phyloP scores from a whole-genome alignment of 2,797 vertebrate species.

The Florisuga fusca region DNA sequence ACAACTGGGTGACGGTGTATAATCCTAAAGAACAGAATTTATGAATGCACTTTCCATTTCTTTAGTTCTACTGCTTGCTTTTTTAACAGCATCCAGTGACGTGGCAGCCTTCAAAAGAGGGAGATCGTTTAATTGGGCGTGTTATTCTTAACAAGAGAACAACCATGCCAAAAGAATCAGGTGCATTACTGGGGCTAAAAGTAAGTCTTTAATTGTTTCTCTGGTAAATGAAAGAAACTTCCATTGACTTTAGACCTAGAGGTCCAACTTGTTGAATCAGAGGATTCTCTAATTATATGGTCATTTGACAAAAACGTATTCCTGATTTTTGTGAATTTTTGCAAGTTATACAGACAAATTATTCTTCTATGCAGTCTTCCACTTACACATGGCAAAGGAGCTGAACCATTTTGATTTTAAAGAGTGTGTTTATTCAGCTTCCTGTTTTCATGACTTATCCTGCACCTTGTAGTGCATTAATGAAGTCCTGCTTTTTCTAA shows the following conservation, averaged over 20 bases:
- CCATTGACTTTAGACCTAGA: not conserved
- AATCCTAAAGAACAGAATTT: not conserved
- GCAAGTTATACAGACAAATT: not conserved
- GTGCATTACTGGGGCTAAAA: conserved; percentile 94
- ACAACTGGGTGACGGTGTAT: not conserved
- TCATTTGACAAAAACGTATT: not conserved
- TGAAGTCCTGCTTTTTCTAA: not conserved
- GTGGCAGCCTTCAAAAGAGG: conserved; percentile 98
- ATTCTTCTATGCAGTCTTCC: not conserved
- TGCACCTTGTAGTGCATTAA: not conserved
- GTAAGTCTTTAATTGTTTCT: conserved; percentile 78
- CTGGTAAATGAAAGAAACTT: not conserved
- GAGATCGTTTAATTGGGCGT: conserved; percentile 95
- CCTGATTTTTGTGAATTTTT: not conserved
- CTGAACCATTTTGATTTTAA: not conserved
- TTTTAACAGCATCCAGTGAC: conserved; percentile 92
- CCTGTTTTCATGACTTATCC: not conserved
- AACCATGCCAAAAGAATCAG: conserved; percentile 94
- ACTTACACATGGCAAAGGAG: not conserved
- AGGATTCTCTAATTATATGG: not conserved
- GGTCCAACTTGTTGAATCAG: not conserved
- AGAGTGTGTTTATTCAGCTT: not conserved
- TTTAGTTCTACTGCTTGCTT: not conserved
- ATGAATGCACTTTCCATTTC: not conserved
- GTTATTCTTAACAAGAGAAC: conserved; percentile 98